Conservation (phyloP, 2,113 vertebrate genomes). For the Axis porcinus region DNA sequence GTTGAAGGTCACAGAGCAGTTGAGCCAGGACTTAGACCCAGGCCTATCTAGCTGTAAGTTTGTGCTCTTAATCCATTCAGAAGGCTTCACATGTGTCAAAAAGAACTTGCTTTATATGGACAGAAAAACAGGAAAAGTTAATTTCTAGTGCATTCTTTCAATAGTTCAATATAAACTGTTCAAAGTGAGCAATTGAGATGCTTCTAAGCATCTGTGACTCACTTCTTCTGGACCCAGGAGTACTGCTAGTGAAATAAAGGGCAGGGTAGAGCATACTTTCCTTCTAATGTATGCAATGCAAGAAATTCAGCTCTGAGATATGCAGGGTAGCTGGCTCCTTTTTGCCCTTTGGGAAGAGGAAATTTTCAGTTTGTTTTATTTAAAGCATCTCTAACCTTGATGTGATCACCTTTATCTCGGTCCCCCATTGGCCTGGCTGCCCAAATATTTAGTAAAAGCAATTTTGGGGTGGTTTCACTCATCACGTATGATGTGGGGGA, state of each 20-base stretch:
- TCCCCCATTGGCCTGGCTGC: background rate
- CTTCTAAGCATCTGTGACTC: constrained; percentile 57
- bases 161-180: constrained; percentile 48
- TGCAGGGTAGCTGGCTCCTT: background rate
- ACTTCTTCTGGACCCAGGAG: constrained; percentile 31
- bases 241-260: constrained; percentile 47
- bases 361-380: background rate
- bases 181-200: constrained; percentile 28
- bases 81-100: background rate
- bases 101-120: constrained; percentile 5
- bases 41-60: background rate
- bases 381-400: background rate
- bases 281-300: background rate
- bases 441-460: background rate
- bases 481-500: background rate
- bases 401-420: background rate
- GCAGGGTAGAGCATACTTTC: background rate
- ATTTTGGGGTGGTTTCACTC: background rate
- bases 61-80: background rate
- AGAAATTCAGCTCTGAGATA: constrained; percentile 29
- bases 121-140: constrained; percentile 21
- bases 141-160: constrained; percentile 8
- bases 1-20: background rate
- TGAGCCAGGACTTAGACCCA: background rate
- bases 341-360: constrained; percentile 24